A percentile compares a stretch with the other conserved stretches of the same genome.
Evolutionary conservation across 2,888 invertebrate species (phyloP).

Genomic region (Sericinus montela): DNA sequence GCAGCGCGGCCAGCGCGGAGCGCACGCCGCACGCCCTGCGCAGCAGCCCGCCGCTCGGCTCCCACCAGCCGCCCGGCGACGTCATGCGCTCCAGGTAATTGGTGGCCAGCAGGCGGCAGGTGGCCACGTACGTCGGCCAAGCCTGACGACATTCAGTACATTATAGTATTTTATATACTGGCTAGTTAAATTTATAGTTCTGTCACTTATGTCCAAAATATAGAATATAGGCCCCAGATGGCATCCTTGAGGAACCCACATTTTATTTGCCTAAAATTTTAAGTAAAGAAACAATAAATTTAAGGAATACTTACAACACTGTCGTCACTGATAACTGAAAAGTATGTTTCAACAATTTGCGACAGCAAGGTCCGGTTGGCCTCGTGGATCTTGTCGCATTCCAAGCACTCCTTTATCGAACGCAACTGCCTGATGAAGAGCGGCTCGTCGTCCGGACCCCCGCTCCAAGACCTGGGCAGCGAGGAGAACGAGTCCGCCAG

Average conservation of each 20-base stretch:
- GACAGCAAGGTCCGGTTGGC: conserved; percentile 77
- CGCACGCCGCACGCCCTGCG: conserved; percentile 79
- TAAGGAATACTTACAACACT: conserved; percentile 17
- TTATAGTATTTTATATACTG: no score
- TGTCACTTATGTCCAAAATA: no score
- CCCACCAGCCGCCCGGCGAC: conserved; percentile 83
- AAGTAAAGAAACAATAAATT: no score
- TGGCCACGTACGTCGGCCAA: conserved; percentile 78
- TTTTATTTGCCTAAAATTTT: no score
- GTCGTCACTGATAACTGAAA: conserved; percentile 58
- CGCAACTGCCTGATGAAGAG: conserved; percentile 47
- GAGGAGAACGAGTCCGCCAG: conserved; percentile 51
- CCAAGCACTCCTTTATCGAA: conserved; percentile 59
- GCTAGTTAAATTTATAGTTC: no score
- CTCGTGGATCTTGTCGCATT: conserved; percentile 76
- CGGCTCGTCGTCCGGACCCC: conserved; percentile 26
- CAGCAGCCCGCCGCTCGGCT: conserved; percentile 72
- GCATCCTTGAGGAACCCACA: no score
- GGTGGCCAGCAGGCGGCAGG: conserved; percentile 73
- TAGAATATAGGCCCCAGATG: no score
- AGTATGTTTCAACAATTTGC: conserved; percentile 67
- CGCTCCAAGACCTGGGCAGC: conserved; percentile 31
- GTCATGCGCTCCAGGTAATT: conserved; percentile 82
- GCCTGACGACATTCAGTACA: conserved; percentile 47
- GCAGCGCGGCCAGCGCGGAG: conserved; percentile 66